Percentiles rank a stretch among this genome's conserved stretches.
These are phyloP conservation scores for Edolisoma coerulescens DNA, from an alignment of 2,113 vertebrate species.

Conservation along the genomic window DNA sequence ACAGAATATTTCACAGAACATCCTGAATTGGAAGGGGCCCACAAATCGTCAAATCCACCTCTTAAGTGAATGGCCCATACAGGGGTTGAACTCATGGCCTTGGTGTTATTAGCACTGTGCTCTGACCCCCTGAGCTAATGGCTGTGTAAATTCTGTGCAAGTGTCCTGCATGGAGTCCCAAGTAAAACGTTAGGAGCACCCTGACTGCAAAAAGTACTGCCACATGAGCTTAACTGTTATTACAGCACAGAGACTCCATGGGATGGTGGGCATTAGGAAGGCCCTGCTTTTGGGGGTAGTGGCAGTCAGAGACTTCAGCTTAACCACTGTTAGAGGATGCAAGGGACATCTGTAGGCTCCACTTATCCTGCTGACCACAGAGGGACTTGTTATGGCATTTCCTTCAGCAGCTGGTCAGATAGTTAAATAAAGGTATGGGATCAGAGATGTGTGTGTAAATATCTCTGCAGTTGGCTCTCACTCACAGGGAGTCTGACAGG, in stretches of 20 bases:
- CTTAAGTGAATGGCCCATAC: neutral
- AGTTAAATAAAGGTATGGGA: neutral
- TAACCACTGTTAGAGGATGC: neutral
- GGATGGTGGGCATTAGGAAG: neutral
- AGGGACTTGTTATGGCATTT: neutral
- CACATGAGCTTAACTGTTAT: neutral
- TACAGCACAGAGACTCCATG: neutral
- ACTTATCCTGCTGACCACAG: neutral
- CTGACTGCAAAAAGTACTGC: neutral
- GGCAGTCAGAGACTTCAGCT: neutral
- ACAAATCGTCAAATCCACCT: neutral
- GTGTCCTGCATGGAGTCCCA: neutral
- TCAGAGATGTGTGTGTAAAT: neutral
- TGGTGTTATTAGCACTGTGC: neutral
- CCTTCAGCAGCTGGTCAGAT: neutral
- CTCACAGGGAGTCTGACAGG: neutral
- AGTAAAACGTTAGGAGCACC: neutral
- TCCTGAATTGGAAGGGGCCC: neutral
- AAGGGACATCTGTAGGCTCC: neutral
- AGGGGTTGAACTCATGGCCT: neutral
- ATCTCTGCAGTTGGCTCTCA: neutral
- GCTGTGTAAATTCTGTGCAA: neutral
- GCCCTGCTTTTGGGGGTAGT: neutral
- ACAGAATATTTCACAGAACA: neutral
- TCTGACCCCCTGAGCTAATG: neutral